Base-by-base conservation (phyloP, 2,888 invertebrate genomes). In the Lymantria monacha region DNA sequence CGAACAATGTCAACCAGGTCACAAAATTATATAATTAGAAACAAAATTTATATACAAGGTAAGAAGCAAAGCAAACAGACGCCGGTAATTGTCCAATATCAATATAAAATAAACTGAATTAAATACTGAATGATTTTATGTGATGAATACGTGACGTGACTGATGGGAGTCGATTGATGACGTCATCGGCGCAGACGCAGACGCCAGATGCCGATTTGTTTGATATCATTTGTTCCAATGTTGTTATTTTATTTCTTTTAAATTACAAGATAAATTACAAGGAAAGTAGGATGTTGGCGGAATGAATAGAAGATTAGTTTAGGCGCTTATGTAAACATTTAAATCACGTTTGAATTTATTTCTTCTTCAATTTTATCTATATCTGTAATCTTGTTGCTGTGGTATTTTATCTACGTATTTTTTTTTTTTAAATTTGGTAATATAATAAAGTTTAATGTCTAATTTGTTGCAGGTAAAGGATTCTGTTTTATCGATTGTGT, bases 201-300 rank as follows among this genome's bases (percentile, higher is more conserved):
- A 54, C 42, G 41, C 64, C 63, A 69, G 69, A 69, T 66, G 66
- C 49, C 50, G 42, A 12, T 52, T 52, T 60, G 63, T 53, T 69
- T 69, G 49, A 53, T 53, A 48, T 62, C 10, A 51, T 49, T 33
- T 48, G 36, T 50, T 49, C 40, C 11, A 52, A 60, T 61, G 47
- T 51, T 49, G 57, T 59, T 55, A 31, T 54, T 65, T 58, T 57
- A 53, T 55, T 43, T 51, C 36, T 49, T 53, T 57, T 46, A 56
- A 48, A 66, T 68, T 53, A 55, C 30, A 30, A 43, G 13, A 22
- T 46, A 56, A 48, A 66, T 68, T 53, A 55, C 30, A 30, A 43
- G 13, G 22, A 15, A 40, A 14, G 44, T 48, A 44, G 46, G 47
- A 53, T 46, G 46, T 46, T 43, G 38, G 43, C 33, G 43, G 41